A percentile compares a stretch with the other conserved stretches of the same genome.
Conservation (phyloP, 1,140 invertebrate species). For the Drosophila sulfurigaster region DNA sequence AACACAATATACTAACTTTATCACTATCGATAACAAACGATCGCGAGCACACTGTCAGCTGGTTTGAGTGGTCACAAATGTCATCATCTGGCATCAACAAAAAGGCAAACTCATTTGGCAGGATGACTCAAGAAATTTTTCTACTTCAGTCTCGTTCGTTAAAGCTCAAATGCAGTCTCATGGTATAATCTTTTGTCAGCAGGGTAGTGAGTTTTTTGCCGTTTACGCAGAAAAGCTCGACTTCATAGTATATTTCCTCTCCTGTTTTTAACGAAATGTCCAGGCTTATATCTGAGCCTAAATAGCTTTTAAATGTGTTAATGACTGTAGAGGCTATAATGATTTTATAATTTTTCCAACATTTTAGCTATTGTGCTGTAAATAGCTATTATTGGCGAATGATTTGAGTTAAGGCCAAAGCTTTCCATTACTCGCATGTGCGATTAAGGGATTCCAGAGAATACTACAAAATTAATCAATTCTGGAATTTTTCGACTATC, state of each 20-base stretch:
- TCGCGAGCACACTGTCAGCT: no score
- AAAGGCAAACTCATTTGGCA: slow-evolving; percentile 36
- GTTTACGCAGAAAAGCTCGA: slow-evolving; percentile 45
- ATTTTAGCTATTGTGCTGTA: slow-evolving; percentile 25
- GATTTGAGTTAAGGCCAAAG: not conserved
- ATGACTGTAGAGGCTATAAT: slow-evolving; percentile 46
- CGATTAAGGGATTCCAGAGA: slow-evolving; percentile 31
- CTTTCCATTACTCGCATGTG: no score
- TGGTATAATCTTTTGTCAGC: not conserved
- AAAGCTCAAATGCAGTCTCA: not conserved
- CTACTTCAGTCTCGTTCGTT: slow-evolving; percentile 20
- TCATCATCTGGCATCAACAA: not conserved
- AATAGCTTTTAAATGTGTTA: slow-evolving; percentile 32
- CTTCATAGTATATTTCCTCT: slow-evolving; percentile 32
- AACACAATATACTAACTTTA: no score
- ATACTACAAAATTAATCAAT: slow-evolving; percentile 81
- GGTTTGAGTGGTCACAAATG: no score
- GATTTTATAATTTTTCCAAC: slow-evolving; percentile 28
- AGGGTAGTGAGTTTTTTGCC: slow-evolving; percentile 15
- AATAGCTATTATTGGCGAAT: slow-evolving; percentile 36
- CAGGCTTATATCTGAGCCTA: slow-evolving; percentile 32
- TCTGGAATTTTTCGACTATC: slow-evolving; percentile 78
- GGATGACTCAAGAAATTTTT: slow-evolving; percentile 27
- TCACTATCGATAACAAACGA: no score
- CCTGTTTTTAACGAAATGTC: no score